phyloP scores from a whole-genome alignment of 2,888 invertebrate genomes.

The Helobdella robusta region DNA sequence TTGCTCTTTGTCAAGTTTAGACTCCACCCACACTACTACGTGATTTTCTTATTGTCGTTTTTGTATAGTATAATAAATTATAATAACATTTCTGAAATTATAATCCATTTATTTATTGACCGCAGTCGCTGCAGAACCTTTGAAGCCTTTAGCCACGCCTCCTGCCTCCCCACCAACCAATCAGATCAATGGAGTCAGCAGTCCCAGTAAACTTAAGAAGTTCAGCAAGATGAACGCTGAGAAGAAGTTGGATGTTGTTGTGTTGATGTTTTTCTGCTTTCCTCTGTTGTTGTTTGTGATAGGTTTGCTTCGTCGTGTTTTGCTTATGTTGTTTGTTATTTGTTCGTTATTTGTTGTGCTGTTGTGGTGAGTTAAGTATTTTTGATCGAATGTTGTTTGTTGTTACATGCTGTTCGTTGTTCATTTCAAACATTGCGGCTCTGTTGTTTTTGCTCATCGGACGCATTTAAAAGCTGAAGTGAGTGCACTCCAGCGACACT shows the following conservation, averaged over 20 bases:
- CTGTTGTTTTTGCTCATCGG: too few relatives aligned
- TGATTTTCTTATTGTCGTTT: too few relatives aligned
- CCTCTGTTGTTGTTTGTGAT: not conserved
- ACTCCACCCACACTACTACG: too few relatives aligned
- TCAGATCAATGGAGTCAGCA: conserved; percentile 11
- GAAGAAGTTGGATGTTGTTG: not conserved
- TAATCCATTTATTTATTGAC: not conserved
- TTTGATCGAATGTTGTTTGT: too few relatives aligned
- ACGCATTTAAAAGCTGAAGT: too few relatives aligned
- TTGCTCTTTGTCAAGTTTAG: too few relatives aligned
- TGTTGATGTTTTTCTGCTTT: conserved; percentile 8
- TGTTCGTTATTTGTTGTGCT: too few relatives aligned
- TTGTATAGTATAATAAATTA: not conserved
- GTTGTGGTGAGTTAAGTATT: too few relatives aligned
- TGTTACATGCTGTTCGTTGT: too few relatives aligned
- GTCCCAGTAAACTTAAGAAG: too few relatives aligned
- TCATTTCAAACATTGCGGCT: too few relatives aligned
- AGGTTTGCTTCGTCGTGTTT: not conserved
- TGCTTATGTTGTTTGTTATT: not conserved
- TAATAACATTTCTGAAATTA: not conserved
- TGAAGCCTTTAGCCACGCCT: not conserved
- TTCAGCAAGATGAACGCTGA: not conserved
- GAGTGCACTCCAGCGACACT: too few relatives aligned
- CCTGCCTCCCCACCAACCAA: not conserved
- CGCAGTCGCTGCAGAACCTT: not conserved